Percentiles rank a stretch among this genome's conserved stretches.
Evolutionary conservation across 2,113 vertebrate genomes (phyloP).

Genomic region (Hassar affinis): DNA sequence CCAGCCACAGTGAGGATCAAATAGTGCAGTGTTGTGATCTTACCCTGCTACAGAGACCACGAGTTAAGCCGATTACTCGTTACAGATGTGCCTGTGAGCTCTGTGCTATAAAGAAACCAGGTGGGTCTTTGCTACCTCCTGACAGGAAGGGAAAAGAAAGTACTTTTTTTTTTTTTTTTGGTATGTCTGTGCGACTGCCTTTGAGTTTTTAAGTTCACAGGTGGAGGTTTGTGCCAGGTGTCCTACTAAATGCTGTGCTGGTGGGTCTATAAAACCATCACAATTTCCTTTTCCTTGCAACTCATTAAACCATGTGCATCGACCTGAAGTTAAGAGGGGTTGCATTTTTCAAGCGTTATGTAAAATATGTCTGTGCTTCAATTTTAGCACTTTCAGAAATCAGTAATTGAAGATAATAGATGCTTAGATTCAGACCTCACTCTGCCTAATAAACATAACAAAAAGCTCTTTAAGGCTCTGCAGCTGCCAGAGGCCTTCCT

Average conservation of each 20-base stretch:
- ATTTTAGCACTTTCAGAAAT: neutral
- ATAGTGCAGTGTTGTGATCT: constrained; percentile 7
- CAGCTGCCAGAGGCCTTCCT: neutral
- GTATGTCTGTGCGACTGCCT: neutral
- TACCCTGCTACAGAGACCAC: constrained; percentile 1
- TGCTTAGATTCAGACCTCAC: neutral
- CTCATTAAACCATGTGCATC: neutral
- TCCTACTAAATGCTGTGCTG: constrained; percentile 14
- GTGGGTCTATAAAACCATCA: neutral
- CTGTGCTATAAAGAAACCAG: constrained; percentile 28
- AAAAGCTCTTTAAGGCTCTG: neutral
- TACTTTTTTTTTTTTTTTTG: neutral
- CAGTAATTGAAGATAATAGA: neutral
- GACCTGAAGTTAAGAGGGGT: neutral
- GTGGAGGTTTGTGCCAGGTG: constrained; percentile 15
- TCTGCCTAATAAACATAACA: neutral
- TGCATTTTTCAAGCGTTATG: neutral
- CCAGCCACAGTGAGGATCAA: constrained; percentile 31
- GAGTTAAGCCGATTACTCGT: neutral
- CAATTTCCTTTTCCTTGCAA: constrained; percentile 14
- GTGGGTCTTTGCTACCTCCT: constrained; percentile 24
- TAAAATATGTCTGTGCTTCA: neutral
- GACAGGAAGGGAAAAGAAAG: neutral
- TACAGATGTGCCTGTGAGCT: constrained; percentile 27
- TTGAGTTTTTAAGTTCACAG: neutral